Base-by-base conservation (phyloP, 1,140 invertebrate species). In the Phenacoccus solenopsis region DNA sequence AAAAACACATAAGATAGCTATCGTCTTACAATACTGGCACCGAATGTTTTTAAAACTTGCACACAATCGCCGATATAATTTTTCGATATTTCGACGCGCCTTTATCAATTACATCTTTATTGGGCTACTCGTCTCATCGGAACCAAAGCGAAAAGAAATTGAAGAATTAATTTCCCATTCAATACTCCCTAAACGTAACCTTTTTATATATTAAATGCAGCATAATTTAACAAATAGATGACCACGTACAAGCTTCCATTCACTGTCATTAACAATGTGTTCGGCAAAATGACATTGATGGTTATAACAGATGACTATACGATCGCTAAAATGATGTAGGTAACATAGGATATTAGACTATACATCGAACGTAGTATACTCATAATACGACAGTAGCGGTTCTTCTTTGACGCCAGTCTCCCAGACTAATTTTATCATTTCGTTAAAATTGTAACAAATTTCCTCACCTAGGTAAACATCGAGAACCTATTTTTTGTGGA, bases 141-240 rank as follows among this genome's bases (percentile, higher is more conserved):
- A 49, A 16, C 4, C n/a, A n/a, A n/a, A n/a, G n/a, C n/a, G n/a
- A n/a, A n/a, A n/a, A n/a, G n/a, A n/a, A n/a, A n/a, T n/a, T n/a
- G 16, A 49, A 16, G 4, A 49, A 49, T 49, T 16, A 49, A 49
- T 49, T 49, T 49, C 16, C 16, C 4, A 49, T 49, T 49, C 38
- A 49, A 49, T 16, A n/a, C 16, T n/a, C 38, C 12, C 13, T 49
- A 49, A 49, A 49, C 38, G 16, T n/a, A 49, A 49, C 38, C 38
- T 49, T 49, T 49, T 9, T n/a, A 49, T 49, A 3, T 2, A 16
- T 4, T 10, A 10, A n/a, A 16, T 49, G 38, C 38, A 5, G 38
- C 38, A 49, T 49, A 49, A 49, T 49, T 49, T 49, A 49, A n/a
- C 38, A 49, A 49, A 49, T 49, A 49, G 38, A 49, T n/a, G 38